Base-by-base conservation (phyloP, 2,888 invertebrate genomes). In the Blera fallax region DNA sequence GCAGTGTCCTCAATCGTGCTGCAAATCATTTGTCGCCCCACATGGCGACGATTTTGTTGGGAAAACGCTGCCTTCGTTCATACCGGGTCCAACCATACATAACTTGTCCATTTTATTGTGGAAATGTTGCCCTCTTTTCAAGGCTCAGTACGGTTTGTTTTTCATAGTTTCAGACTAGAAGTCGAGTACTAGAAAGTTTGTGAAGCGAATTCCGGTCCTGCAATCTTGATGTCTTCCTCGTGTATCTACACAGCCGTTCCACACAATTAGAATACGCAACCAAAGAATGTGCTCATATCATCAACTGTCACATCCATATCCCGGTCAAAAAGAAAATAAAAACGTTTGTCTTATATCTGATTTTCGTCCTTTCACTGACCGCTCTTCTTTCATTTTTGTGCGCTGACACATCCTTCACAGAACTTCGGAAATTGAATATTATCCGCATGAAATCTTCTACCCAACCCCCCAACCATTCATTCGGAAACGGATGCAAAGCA, bases 401-500 rank as follows among this genome's bases (percentile, higher is more conserved):
- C 48, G 24, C 37, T 40, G 40, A 60, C 37, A 73, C 40, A 60
- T 62, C 37, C 72, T 58, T 56, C 56, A 24, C 32, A 24, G 32
- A 48, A 18, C 21, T 11, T 24, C n/a, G 10, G 14, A 29, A 62
- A 27, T 52, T 40, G 24, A 43, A 73, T 43, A 24, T 40, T 52
- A 52, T 54, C 40, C 29, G 3, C 48, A 37, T 40, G 18, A 29
- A 73, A 37, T 50, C 11, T 43, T 4, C n/a, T 6, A 58, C 48
- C 60, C 34, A 60, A 37, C 37, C 10, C 34, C 5, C 3, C n/a
- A n/a, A 24, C 29, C 11, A 24, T 69, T 37, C 37, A 43, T 16
- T 45, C 34, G 18, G 16, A 79, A 43, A 14, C 52, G 37, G 50
- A 70, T 64, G 62, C 56, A 76, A 76, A 72, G 18, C 29, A 78